Percentiles rank a stretch among this genome's conserved stretches.
Conservation (phyloP, 2,888 invertebrate genomes). For the Drosophila setosimentum region DNA sequence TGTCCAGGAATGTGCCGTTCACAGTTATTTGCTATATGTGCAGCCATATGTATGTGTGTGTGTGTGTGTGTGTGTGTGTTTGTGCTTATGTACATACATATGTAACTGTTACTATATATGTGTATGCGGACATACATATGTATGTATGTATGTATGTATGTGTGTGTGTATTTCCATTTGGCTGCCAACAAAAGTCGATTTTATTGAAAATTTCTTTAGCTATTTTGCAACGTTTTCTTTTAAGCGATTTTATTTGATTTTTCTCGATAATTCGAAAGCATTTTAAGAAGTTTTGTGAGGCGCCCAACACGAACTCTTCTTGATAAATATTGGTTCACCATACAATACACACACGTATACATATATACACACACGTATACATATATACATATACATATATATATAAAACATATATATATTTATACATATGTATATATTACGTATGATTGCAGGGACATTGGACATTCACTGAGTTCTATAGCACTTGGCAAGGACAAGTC, state of each 20-base stretch:
- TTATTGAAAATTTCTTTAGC: slow-evolving; percentile 66
- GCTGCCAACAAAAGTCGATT: slow-evolving; percentile 76
- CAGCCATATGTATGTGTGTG: slow-evolving; percentile 2
- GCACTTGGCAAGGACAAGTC: slow-evolving; percentile 58
- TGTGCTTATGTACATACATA: slow-evolving; percentile 17
- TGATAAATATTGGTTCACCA: slow-evolving; percentile 76
- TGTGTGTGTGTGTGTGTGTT: slow-evolving; percentile 16
- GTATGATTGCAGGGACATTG: slow-evolving; percentile 6
- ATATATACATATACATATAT: background rate
- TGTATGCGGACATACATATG: slow-evolving; percentile 16
- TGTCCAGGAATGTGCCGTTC: slow-evolving; percentile 69
- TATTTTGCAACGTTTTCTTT: slow-evolving; percentile 55
- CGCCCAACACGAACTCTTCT: slow-evolving; percentile 67
- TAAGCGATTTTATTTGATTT: slow-evolving; percentile 67
- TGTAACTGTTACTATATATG: slow-evolving; percentile 11
- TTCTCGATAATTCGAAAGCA: slow-evolving; percentile 69
- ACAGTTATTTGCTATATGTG: slow-evolving; percentile 41
- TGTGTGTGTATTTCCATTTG: slow-evolving; percentile 60
- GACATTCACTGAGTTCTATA: slow-evolving; percentile 31
- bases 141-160: slow-evolving; percentile 46
- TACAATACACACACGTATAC: background rate
- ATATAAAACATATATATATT: background rate
- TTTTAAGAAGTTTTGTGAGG: slow-evolving; percentile 75
- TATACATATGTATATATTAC: background rate
- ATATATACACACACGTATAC: background rate